A percentile compares a stretch with the other conserved stretches of the same genome.
phyloP scores from a whole-genome alignment of 2,113 vertebrate genomes.

The Paradoxurus hermaphroditus region DNA sequence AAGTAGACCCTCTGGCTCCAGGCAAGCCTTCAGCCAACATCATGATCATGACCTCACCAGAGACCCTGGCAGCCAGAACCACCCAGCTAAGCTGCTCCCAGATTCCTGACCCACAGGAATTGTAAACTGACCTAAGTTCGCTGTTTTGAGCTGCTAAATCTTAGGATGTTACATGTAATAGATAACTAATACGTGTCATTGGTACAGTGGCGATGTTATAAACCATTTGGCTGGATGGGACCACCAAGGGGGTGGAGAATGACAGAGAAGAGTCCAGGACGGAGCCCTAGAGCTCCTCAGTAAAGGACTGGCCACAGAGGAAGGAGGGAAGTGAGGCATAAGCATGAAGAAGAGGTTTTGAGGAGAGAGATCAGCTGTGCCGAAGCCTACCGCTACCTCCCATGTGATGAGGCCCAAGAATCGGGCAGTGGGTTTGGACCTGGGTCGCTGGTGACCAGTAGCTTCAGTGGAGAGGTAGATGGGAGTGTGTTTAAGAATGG shows the following conservation, averaged over 20 bases:
- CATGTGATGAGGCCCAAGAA: accelerated
- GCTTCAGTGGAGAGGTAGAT: not conserved
- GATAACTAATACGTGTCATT: not conserved
- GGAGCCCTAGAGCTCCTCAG: not conserved
- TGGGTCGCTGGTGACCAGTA: not conserved
- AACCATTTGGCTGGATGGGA: not conserved
- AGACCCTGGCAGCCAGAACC: not conserved
- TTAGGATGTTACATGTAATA: not conserved
- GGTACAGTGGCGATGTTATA: not conserved
- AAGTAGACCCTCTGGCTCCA: not conserved
- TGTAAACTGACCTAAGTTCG: not conserved
- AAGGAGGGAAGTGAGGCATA: not conserved
- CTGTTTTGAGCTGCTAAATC: not conserved
- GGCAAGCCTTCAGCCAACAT: not conserved
- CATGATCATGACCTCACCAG: not conserved
- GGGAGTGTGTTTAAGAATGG: not conserved
- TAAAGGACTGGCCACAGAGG: not conserved
- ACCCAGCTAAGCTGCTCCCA: not conserved
- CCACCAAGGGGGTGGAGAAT: not conserved
- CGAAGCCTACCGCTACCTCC: not conserved
- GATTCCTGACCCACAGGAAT: not conserved
- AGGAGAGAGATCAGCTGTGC: not conserved
- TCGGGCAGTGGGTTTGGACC: not conserved
- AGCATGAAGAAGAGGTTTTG: not conserved
- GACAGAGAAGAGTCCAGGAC: not conserved